A percentile compares a stretch with the other conserved stretches of the same genome.
These are phyloP conservation scores for Buathra laborator DNA, from an alignment of 2,888 invertebrate genomes.

Conservation along the genomic window DNA sequence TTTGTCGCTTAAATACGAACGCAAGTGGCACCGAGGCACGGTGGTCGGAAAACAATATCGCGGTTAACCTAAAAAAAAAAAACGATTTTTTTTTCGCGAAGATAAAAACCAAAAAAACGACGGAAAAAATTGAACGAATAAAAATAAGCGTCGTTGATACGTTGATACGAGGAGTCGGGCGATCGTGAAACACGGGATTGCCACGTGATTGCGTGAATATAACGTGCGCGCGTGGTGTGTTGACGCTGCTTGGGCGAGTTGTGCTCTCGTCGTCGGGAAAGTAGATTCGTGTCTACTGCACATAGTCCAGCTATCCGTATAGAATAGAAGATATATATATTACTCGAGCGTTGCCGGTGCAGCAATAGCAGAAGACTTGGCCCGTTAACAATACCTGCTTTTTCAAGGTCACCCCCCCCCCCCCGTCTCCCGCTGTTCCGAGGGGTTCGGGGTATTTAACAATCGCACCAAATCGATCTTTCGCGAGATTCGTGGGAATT, in stretches of 20 bases:
- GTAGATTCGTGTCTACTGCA: conserved; percentile 42
- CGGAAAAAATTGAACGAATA: neutral
- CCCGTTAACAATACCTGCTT: conserved; percentile 17
- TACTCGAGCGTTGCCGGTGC: neutral
- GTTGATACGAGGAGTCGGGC: neutral
- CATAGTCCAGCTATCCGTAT: conserved; percentile 11
- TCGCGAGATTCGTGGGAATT: neutral
- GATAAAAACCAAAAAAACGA: neutral
- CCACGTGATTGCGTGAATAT: conserved; percentile 54
- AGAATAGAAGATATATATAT: neutral
- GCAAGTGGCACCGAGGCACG: too few species aligned
- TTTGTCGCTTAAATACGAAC: too few species aligned
- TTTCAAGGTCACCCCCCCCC: conserved; percentile 26
- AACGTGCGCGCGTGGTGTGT: conserved; percentile 24
- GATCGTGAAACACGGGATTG: conserved; percentile 49
- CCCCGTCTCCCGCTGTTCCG: neutral
- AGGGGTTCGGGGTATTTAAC: neutral
- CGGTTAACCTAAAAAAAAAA: too few species aligned
- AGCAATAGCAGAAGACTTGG: conserved; percentile 24
- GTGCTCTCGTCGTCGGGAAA: conserved; percentile 36
- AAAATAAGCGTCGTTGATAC: conserved; percentile 14
- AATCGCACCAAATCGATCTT: conserved; percentile 2
- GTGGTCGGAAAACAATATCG: too few species aligned
- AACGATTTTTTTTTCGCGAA: too few species aligned
- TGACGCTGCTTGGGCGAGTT: neutral